Evolutionary conservation across 2,888 invertebrate genomes (phyloP), one percentile per base, ranked within the genome.

Genomic region (Phasia obesa): DNA sequence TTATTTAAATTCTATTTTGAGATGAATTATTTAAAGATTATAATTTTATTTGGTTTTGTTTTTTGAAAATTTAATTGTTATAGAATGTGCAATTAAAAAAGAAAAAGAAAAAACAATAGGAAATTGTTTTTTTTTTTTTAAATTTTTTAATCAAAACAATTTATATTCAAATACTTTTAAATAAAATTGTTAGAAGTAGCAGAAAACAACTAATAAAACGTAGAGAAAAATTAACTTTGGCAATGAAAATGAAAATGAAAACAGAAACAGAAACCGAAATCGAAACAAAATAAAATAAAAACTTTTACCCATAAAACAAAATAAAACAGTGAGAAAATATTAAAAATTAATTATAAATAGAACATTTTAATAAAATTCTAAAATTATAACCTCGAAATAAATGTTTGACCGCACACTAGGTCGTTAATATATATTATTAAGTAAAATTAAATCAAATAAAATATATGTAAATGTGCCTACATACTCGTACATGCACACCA

Each of bases 181-280:
- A 55, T 55, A 38, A 69, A 53, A 55, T 69, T 55, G 38, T 55
- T 42, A 17, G 17, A 47, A 47, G 2, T 0, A 17, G 15, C 9
- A 27, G 27, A 31, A 27, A 44, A 38, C 38, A 27, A 67, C 4
- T 4, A 35, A n/a, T 23, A 64, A 25, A 44, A 23, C 4, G 19
- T 17, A 53, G n/a, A 49, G 17, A 23, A 27, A 38, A n/a, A 64
- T 64, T 67, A 44, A 53, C 65, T 60, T 79, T 79, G 79, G 53
- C 71, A 79, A 67, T 73, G 73, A 79, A 73, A 57, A 73, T 38
- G 5, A 70, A 42, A 64, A 64, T 19, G n/a, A n/a, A 21, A 64
- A 57, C 13, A 44, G 17, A 2, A 17, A 47, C 6, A 47, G 17
- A 47, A 35, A 35, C n/a, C n/a, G n/a, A n/a, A n/a, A n/a, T n/a